Evolutionary conservation across 1,140 invertebrate species (phyloP).

Genomic region (Achatina immaculata): DNA sequence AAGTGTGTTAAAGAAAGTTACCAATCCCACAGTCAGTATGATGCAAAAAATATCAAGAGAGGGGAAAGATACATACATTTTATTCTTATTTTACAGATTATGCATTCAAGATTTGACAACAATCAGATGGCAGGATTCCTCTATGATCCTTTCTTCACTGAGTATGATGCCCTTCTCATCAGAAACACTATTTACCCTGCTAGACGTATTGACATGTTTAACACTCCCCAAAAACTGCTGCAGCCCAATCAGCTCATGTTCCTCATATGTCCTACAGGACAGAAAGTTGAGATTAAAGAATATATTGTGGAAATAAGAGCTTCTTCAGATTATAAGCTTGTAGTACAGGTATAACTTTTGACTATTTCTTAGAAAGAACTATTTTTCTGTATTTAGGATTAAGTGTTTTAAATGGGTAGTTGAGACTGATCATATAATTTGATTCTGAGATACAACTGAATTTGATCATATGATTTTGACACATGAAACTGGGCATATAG

Average conservation of each 20-base stretch:
- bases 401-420: too few species aligned
- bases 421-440: too few species aligned
- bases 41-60: too few species aligned
- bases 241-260: constrained; percentile 22
- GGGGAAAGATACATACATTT: too few species aligned
- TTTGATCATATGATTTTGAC: too few species aligned
- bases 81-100: constrained; percentile 53
- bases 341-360: constrained; percentile 20
- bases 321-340: neutral
- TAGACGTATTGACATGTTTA: constrained; percentile 40
- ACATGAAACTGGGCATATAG: too few species aligned
- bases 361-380: too few species aligned
- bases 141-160: constrained; percentile 90
- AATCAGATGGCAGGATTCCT: constrained; percentile 90
- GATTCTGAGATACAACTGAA: too few species aligned
- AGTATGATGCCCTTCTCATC: constrained; percentile 69
- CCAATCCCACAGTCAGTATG: too few species aligned
- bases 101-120: constrained; percentile 67
- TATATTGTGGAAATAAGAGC: constrained; percentile 20
- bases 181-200: constrained; percentile 59
- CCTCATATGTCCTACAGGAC: constrained; percentile 22
- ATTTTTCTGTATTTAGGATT: too few species aligned
- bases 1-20: too few species aligned
- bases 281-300: neutral
- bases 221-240: neutral